phyloP scores from a whole-genome alignment of 2,113 vertebrate genomes.

The Amazona vittata region DNA sequence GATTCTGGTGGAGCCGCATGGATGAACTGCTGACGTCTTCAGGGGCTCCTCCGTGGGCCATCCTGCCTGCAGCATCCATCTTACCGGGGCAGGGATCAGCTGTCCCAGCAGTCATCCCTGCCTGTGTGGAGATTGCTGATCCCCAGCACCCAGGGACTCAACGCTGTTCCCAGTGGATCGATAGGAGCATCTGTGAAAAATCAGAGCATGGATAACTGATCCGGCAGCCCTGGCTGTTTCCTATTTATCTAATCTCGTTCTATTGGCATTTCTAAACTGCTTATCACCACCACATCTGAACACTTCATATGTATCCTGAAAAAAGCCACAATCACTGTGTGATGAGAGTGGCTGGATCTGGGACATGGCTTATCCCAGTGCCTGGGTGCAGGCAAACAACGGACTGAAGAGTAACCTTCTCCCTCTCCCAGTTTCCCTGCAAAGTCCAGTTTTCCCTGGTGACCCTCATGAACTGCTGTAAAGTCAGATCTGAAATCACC shows the following conservation, averaged over 20 bases:
- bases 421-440: neutral
- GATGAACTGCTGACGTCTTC: neutral
- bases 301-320: neutral
- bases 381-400: accelerated
- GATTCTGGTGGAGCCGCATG: neutral
- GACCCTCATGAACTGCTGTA: neutral
- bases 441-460: neutral
- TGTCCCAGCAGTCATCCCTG: accelerated
- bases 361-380: neutral
- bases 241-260: constrained; percentile 30
- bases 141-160: accelerated
- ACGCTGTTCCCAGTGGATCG: accelerated
- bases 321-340: accelerated
- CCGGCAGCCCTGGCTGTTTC: neutral
- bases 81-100: neutral
- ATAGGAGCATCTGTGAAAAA: constrained; percentile 41
- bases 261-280: neutral
- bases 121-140: accelerated
- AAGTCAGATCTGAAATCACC: neutral
- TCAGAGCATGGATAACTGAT: constrained; percentile 2
- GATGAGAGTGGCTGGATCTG: neutral
- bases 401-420: neutral
- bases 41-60: neutral
- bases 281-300: neutral
- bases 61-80: neutral